phyloP scores from a whole-genome alignment of 2,113 vertebrate species.

The Rhombomys opimus region DNA sequence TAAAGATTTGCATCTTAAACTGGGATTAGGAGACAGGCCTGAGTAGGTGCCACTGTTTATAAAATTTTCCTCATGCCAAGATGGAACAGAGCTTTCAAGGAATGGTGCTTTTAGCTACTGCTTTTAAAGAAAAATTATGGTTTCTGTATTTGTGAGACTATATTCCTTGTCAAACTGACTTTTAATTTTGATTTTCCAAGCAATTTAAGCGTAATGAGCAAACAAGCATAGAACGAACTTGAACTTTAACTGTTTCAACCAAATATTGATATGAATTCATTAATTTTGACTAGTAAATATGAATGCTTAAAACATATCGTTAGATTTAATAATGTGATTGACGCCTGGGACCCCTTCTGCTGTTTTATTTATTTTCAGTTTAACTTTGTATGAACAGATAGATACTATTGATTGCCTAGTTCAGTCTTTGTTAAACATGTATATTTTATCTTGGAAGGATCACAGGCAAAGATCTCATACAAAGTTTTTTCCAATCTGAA shows the following conservation, averaged over 20 bases:
- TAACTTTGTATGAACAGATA: neutral
- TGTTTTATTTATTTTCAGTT: neutral
- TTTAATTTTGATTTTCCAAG: neutral
- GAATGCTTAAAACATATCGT: neutral
- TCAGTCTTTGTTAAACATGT: neutral
- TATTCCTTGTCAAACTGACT: neutral
- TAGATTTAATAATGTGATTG: neutral
- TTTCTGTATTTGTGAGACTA: neutral
- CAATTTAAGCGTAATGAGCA: conserved; percentile 23
- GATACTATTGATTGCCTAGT: neutral
- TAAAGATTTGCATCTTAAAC: conserved; percentile 18
- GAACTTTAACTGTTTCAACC: neutral
- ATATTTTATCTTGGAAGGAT: neutral
- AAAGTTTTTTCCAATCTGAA: neutral
- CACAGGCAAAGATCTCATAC: neutral
- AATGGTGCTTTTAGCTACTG: neutral
- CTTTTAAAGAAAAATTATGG: neutral
- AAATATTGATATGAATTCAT: neutral
- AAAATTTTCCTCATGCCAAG: neutral
- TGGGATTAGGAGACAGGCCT: neutral
- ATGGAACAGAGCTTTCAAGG: neutral
- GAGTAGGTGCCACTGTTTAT: neutral
- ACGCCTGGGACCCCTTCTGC: neutral
- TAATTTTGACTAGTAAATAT: neutral
- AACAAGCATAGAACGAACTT: neutral